A percentile compares a stretch with the other conserved stretches of the same genome.
These are phyloP conservation scores for Tangachromis dhanisi DNA, from an alignment of 2,113 vertebrate species.

Conservation along the genomic window DNA sequence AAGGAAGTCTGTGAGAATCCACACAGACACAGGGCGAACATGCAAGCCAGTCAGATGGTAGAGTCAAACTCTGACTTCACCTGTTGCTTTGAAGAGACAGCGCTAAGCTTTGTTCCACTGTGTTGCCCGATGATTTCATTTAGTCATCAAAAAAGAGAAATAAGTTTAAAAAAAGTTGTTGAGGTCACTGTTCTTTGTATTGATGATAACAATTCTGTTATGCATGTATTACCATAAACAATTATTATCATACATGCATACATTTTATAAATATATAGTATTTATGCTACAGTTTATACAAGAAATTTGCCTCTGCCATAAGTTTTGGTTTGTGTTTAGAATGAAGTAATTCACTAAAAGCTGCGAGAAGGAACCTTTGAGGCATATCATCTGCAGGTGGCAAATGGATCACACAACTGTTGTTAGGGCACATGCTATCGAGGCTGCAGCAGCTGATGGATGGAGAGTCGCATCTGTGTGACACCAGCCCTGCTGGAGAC, in stretches of 20 bases:
- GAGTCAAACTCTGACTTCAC: background rate
- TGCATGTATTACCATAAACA: background rate
- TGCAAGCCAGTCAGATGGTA: background rate
- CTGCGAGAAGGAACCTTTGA: background rate
- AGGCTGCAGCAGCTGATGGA: conserved; percentile 26
- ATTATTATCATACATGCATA: background rate
- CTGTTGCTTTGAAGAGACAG: background rate
- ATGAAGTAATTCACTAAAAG: background rate
- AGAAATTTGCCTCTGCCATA: background rate
- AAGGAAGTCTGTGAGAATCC: background rate
- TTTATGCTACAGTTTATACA: background rate
- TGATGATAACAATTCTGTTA: background rate
- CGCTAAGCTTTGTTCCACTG: background rate
- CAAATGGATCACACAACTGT: conserved; percentile 1
- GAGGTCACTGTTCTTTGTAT: background rate
- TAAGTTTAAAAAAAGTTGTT: background rate
- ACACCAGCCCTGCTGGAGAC: conserved; percentile 20
- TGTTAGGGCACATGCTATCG: background rate
- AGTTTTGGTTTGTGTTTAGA: background rate
- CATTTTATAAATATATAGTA: background rate
- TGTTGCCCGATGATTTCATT: background rate
- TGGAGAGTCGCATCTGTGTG: conserved; percentile 27
- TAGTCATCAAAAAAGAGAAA: background rate
- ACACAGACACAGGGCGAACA: background rate
- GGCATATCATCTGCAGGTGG: conserved; percentile 1